These are phyloP conservation scores for Drosophila dives DNA, from an alignment of 2,888 invertebrate species.

Conservation along the genomic window DNA sequence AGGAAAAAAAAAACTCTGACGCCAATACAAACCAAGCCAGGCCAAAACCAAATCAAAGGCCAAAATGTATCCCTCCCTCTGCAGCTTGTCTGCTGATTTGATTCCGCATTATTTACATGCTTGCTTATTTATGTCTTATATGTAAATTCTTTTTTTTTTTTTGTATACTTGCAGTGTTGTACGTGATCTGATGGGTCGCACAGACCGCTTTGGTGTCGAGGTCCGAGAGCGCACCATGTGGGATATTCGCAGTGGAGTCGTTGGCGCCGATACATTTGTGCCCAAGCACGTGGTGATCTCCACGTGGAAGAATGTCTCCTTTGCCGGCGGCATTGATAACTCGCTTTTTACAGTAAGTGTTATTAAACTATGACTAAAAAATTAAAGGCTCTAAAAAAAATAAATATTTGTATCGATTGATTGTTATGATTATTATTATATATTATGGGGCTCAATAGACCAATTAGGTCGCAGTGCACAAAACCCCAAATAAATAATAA, in stretches of 20 bases:
- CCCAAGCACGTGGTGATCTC: constrained; percentile 96
- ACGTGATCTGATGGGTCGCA: constrained; percentile 89
- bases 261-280: constrained; percentile 95
- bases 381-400: background rate
- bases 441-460: too few species aligned
- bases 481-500: too few species aligned
- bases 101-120: constrained; percentile 45
- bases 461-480: too few species aligned
- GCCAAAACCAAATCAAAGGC: constrained; percentile 14
- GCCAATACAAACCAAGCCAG: constrained; percentile 3
- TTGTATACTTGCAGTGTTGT: constrained; percentile 86
- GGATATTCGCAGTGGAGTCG: constrained; percentile 95
- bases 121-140: constrained; percentile 11
- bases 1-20: constrained; percentile 30
- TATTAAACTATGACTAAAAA: background rate
- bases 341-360: constrained; percentile 88
- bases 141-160: constrained; percentile 3
- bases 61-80: constrained; percentile 15
- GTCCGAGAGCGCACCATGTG: constrained; percentile 93
- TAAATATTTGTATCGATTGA: background rate
- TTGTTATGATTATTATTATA: too few species aligned
- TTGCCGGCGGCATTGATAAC: constrained; percentile 94
- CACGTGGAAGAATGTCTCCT: constrained; percentile 98
- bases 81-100: constrained; percentile 46
- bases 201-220: constrained; percentile 93